A percentile compares a stretch with the other conserved stretches of the same genome.
phyloP scores from a whole-genome alignment of 2,888 invertebrate genomes.

The Hypsopygia costalis region DNA sequence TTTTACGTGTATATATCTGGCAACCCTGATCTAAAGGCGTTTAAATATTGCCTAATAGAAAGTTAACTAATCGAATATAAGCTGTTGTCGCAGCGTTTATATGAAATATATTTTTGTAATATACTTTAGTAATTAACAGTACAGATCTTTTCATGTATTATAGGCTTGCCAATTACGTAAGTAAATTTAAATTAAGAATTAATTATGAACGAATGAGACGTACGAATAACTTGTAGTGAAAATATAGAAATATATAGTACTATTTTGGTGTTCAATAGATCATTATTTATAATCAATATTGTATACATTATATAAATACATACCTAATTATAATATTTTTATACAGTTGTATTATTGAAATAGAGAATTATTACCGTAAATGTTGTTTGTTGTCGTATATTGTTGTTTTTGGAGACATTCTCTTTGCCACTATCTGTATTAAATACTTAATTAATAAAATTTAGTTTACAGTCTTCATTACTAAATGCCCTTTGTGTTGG shows the following conservation, averaged over 20 bases:
- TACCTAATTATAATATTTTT: background rate
- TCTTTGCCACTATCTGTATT: too few species aligned
- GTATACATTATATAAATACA: background rate
- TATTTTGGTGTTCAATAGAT: background rate
- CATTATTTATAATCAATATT: background rate
- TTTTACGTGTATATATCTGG: too few species aligned
- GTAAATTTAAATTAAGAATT: background rate
- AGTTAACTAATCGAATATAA: constrained; percentile 8
- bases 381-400: background rate
- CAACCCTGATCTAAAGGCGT: background rate
- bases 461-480: too few species aligned
- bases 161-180: constrained; percentile 8
- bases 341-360: background rate
- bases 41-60: constrained; percentile 7
- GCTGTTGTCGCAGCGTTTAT: constrained; percentile 4
- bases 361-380: background rate
- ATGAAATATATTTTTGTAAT: constrained; percentile 8
- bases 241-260: background rate
- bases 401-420: background rate
- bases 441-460: too few species aligned
- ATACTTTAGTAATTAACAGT: constrained; percentile 1
- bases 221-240: background rate
- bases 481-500: background rate
- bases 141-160: constrained; percentile 8
- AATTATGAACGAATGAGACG: background rate